These are phyloP conservation scores for Hydrotaea cyrtoneurina DNA, from an alignment of 2,888 invertebrate genomes.

Conservation along the genomic window DNA sequence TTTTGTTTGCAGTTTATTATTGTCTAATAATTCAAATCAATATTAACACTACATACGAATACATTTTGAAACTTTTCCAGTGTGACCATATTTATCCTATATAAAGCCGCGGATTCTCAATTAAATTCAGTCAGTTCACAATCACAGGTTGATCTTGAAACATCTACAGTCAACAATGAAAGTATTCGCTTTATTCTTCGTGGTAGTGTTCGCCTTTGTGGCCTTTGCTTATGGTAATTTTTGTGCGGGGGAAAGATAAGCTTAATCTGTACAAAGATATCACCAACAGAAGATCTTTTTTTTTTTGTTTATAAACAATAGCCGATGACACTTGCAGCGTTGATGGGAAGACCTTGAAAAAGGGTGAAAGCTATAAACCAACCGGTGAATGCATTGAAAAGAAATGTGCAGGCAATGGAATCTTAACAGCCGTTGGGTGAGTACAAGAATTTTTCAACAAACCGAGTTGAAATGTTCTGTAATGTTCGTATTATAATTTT, in stretches of 20 bases:
- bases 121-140: background rate
- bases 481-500: too few species aligned
- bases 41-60: too few species aligned
- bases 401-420: background rate
- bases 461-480: too few species aligned
- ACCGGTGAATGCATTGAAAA: background rate
- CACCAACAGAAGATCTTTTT: too few species aligned
- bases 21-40: too few species aligned
- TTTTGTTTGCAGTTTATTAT: too few species aligned
- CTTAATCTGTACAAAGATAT: background rate
- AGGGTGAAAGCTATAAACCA: background rate
- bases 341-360: slow-evolving; percentile 4
- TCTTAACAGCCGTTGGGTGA: background rate
- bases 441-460: too few species aligned
- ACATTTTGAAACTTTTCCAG: too few species aligned
- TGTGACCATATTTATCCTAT: background rate
- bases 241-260: background rate
- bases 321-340: slow-evolving; percentile 5
- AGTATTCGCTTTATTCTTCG: background rate
- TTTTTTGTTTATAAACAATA: background rate
- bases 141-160: background rate
- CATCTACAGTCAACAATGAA: background rate
- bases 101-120: background rate
- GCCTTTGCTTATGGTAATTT: background rate
- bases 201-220: background rate